Conservation (phyloP, 2,888 invertebrate genomes). For the Apamea monoglypha region DNA sequence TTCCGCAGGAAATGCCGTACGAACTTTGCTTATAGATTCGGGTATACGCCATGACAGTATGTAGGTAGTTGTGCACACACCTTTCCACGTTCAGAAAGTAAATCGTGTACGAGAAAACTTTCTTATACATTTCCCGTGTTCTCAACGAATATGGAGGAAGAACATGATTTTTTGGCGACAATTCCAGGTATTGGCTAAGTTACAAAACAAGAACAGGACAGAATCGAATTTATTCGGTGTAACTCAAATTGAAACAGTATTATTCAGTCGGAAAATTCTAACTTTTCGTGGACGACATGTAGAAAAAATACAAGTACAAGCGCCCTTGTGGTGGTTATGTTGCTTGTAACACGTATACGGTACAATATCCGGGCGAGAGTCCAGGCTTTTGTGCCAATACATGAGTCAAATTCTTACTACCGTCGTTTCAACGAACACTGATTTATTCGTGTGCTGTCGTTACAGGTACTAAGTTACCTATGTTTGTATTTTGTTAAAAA, state of each 20-base stretch:
- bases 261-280: background rate
- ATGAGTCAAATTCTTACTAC: slow-evolving; percentile 70
- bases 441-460: slow-evolving; percentile 35
- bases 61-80: slow-evolving; percentile 33
- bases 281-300: background rate
- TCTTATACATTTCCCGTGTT: slow-evolving; percentile 30
- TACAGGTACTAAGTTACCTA: slow-evolving; percentile 5
- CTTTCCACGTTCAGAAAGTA: slow-evolving; percentile 26
- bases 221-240: background rate
- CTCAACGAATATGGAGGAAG: slow-evolving; percentile 29
- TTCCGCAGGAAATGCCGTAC: slow-evolving; percentile 48
- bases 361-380: slow-evolving; percentile 80
- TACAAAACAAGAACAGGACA: slow-evolving; percentile 5
- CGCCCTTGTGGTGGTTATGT: slow-evolving; percentile 17
- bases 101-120: slow-evolving; percentile 43
- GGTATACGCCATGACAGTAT: slow-evolving; percentile 4
- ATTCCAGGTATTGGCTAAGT: slow-evolving; percentile 15
- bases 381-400: slow-evolving; percentile 79
- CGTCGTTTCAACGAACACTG: slow-evolving; percentile 53
- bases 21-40: slow-evolving; percentile 51
- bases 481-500: slow-evolving; percentile 19
- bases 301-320: slow-evolving; percentile 9
- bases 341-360: slow-evolving; percentile 48
- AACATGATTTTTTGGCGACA: slow-evolving; percentile 37
- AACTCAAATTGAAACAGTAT: background rate